Percentiles rank a stretch among this genome's conserved stretches.
Evolutionary conservation across 2,113 vertebrate genomes (phyloP).

Genomic region (Lycaon pictus): DNA sequence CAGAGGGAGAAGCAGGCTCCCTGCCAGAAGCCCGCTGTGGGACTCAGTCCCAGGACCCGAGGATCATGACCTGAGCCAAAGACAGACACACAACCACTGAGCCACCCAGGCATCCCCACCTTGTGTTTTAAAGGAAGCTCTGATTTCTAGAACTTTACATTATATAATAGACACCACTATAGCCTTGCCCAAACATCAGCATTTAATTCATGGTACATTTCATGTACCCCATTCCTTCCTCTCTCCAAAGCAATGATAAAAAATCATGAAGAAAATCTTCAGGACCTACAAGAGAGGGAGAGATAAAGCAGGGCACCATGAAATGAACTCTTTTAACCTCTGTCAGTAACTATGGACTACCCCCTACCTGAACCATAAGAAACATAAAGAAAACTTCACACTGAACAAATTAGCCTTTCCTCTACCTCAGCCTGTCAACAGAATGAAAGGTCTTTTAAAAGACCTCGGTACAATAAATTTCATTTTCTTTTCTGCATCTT

Average conservation of each 20-base stretch:
- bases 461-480: neutral
- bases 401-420: neutral
- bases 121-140: neutral
- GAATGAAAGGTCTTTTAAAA: neutral
- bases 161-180: neutral
- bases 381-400: neutral
- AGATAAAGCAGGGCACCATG: fast-evolving
- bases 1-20: too few relatives aligned
- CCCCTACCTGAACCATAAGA: neutral
- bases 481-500: neutral
- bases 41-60: too few relatives aligned
- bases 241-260: neutral
- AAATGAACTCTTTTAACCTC: neutral
- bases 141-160: neutral
- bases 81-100: too few relatives aligned
- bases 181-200: neutral
- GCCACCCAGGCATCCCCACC: too few relatives aligned
- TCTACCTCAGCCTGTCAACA: neutral
- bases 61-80: too few relatives aligned
- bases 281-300: neutral
- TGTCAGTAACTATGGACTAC: neutral
- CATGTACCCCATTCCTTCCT: neutral
- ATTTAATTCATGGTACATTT: neutral
- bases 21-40: too few relatives aligned
- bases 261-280: neutral